Evolutionary conservation across 2,797 vertebrate species (phyloP).

Genomic region (Sebastes diaconus): DNA sequence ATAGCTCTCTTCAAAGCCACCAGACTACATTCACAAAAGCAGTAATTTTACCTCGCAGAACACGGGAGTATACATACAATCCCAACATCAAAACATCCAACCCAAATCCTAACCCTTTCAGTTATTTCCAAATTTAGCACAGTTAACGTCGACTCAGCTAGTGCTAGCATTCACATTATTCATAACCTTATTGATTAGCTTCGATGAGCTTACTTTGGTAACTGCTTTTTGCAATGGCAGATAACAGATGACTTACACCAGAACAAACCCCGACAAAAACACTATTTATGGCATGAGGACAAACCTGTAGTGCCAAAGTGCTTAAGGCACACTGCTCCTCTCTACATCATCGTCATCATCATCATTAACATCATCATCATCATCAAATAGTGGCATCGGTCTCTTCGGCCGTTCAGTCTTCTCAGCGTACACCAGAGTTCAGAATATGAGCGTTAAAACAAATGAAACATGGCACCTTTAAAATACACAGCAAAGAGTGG

Average conservation of each 20-base stretch:
- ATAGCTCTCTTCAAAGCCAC: too few species aligned
- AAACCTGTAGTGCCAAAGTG: background rate
- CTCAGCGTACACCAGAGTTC: background rate
- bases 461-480: conserved; percentile 64
- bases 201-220: too few species aligned
- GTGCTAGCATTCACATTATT: too few species aligned
- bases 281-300: background rate
- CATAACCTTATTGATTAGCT: too few species aligned
- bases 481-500: conserved; percentile 58
- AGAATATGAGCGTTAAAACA: conserved; percentile 53
- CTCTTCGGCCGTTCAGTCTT: background rate
- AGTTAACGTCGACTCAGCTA: too few species aligned
- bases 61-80: too few species aligned
- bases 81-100: too few species aligned
- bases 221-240: too few species aligned
- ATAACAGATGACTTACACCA: background rate
- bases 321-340: background rate
- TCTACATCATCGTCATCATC: conserved; percentile 3
- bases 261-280: conserved; percentile 9
- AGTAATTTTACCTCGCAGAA: too few species aligned
- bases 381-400: conserved; percentile 11
- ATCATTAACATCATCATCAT: conserved; percentile 7
- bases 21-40: too few species aligned
- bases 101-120: too few species aligned
- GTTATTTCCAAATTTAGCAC: too few species aligned